phyloP scores from a whole-genome alignment of 2,113 vertebrate genomes.

The Neotoma lepida region DNA sequence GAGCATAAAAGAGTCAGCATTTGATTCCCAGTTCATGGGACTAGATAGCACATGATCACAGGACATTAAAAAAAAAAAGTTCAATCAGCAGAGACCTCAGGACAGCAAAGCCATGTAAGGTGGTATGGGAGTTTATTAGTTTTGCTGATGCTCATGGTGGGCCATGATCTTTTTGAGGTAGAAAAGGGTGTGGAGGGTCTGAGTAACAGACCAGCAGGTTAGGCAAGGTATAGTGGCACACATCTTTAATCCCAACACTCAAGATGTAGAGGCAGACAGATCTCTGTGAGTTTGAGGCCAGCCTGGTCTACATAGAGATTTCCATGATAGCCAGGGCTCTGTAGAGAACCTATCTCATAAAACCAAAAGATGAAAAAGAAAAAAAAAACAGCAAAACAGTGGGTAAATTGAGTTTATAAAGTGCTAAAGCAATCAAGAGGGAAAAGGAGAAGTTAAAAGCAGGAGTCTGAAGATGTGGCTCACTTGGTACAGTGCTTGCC shows the following conservation, averaged over 20 bases:
- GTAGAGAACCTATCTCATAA: background rate
- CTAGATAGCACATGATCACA: background rate
- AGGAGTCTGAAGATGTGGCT: too few species aligned
- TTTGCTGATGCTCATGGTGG: background rate
- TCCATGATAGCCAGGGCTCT: background rate
- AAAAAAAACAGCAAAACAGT: background rate
- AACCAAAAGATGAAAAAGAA: background rate
- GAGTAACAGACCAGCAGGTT: background rate
- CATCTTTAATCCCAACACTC: background rate
- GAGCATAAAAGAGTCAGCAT: background rate
- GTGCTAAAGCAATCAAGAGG: background rate
- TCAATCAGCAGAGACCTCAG: background rate
- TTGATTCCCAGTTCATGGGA: background rate
- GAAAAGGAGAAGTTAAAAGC: background rate
- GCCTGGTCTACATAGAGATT: background rate
- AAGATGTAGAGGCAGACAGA: background rate
- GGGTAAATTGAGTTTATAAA: background rate
- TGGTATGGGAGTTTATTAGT: background rate
- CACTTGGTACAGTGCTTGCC: background rate
- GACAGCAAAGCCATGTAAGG: background rate
- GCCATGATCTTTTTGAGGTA: background rate
- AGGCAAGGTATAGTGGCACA: background rate
- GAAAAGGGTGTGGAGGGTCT: background rate
- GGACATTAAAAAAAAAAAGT: background rate
- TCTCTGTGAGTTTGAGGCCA: background rate